These are phyloP conservation scores for Vireo griseus DNA, from an alignment of 2,797 vertebrate genomes.

Conservation along the genomic window DNA sequence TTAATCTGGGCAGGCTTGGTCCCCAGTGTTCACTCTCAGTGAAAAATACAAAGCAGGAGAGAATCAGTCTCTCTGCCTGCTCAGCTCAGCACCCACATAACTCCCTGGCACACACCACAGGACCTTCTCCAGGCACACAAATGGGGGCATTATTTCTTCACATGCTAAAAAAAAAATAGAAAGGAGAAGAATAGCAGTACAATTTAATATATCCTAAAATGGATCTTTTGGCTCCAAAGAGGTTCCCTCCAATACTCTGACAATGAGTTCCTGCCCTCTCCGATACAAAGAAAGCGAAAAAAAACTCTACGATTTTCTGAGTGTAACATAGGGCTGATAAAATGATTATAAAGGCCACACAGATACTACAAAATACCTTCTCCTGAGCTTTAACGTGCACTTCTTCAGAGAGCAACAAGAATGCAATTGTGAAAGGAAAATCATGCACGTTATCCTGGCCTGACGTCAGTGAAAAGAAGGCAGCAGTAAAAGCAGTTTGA, in stretches of 20 bases:
- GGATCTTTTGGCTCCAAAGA: background rate
- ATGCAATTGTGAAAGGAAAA: background rate
- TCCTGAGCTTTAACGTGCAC: rapidly evolving
- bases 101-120: background rate
- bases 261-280: background rate
- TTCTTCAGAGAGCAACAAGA: background rate
- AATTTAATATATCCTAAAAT: background rate
- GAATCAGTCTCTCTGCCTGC: background rate
- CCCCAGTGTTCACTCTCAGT: background rate
- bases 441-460: background rate
- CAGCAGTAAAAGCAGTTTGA: background rate
- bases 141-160: background rate
- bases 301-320: background rate
- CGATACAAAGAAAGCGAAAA: background rate
- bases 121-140: background rate
- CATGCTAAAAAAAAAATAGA: background rate
- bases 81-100: background rate
- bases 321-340: background rate
- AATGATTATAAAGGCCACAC: background rate
- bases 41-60: background rate
- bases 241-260: background rate
- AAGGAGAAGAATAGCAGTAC: background rate
- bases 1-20: background rate
- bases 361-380: background rate
- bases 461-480: background rate